These are phyloP conservation scores for Parus major DNA, from an alignment of 2,113 vertebrate genomes.

Conservation along the genomic window DNA sequence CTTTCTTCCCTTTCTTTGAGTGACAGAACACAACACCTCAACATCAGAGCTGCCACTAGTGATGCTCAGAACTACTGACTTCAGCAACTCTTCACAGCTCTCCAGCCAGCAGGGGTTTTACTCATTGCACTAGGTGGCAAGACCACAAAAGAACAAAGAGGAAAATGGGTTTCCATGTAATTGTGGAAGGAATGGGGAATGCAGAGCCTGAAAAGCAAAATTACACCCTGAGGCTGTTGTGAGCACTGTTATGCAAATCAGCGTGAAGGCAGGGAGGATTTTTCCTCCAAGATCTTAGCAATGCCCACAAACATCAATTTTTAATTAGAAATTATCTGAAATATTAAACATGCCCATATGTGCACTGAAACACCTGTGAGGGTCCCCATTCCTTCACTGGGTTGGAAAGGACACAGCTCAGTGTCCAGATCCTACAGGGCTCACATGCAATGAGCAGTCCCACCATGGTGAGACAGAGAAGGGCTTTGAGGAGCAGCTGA, in stretches of 20 bases:
- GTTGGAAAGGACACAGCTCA: neutral
- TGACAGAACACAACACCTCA: neutral
- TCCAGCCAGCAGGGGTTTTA: neutral
- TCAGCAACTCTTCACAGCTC: neutral
- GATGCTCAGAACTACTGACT: neutral
- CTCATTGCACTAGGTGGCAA: neutral
- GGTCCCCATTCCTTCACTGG: neutral
- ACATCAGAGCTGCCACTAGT: neutral
- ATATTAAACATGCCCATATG: neutral
- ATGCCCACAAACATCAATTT: slow-evolving; percentile 42
- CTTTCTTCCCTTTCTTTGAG: neutral
- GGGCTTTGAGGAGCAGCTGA: neutral
- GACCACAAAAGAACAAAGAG: slow-evolving; percentile 2
- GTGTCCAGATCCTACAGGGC: neutral
- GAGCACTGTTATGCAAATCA: slow-evolving; percentile 59
- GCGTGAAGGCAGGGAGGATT: neutral
- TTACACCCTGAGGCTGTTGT: slow-evolving; percentile 41
- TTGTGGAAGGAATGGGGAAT: slow-evolving; percentile 31
- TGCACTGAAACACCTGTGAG: slow-evolving; percentile 19
- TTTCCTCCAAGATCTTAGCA: neutral
- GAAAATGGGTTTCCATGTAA: slow-evolving; percentile 22
- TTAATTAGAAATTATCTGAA: slow-evolving; percentile 62
- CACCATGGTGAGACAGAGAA: accelerated
- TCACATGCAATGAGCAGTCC: neutral
- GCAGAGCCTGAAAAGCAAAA: slow-evolving; percentile 38